phyloP scores from a whole-genome alignment of 2,113 vertebrate genomes.

The Ancistrus triradiatus region DNA sequence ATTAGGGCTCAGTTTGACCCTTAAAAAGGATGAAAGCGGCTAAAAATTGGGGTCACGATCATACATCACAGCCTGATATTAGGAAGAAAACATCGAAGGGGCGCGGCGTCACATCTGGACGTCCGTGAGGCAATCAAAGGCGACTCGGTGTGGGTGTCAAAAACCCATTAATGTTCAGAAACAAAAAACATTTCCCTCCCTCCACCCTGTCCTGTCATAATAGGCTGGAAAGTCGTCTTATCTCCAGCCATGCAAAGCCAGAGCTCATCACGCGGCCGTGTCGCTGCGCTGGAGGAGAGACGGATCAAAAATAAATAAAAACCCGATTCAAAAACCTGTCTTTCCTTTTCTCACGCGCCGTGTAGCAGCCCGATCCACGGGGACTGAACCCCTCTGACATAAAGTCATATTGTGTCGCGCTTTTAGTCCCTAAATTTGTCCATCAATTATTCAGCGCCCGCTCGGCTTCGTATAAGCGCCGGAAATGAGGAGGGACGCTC shows the following conservation, averaged over 20 bases:
- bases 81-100: too few relatives aligned
- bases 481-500: slow-evolving; percentile 98
- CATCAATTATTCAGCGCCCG: slow-evolving; percentile 99
- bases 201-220: slow-evolving; percentile 58
- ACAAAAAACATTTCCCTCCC: slow-evolving; percentile 73
- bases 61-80: slow-evolving; percentile 65
- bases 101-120: slow-evolving; percentile 67
- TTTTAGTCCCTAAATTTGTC: slow-evolving; percentile 98
- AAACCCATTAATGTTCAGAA: slow-evolving; percentile 83
- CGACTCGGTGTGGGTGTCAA: slow-evolving; percentile 65
- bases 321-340: slow-evolving; percentile 40
- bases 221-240: slow-evolving; percentile 69
- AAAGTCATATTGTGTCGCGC: slow-evolving; percentile 99
- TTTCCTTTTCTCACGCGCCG: slow-evolving; percentile 53
- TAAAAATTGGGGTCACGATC: slow-evolving; percentile 58
- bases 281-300: slow-evolving; percentile 63
- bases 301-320: background rate
- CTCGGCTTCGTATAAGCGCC: slow-evolving; percentile 97
- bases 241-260: slow-evolving; percentile 81
- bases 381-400: slow-evolving; percentile 98
- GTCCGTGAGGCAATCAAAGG: slow-evolving; percentile 59
- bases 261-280: slow-evolving; percentile 76
- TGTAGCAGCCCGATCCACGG: slow-evolving; percentile 93
- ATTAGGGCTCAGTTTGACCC: too few relatives aligned
- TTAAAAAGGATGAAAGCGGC: background rate